phyloP scores from a whole-genome alignment of 2,797 vertebrate species.

The Smutsia gigantea region DNA sequence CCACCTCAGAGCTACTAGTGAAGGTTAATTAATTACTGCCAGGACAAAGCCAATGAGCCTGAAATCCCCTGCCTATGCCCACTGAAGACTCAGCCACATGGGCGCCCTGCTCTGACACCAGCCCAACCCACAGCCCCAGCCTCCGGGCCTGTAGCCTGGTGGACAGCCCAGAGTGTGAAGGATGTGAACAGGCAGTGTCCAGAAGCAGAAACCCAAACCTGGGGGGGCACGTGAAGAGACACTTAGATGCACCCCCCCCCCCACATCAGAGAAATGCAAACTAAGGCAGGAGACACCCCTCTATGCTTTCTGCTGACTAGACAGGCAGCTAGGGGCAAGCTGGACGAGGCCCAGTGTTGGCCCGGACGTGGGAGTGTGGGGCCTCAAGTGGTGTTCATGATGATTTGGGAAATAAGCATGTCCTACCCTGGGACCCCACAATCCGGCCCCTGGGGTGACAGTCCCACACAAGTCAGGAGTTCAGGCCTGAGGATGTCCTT shows the following conservation, averaged over 20 bases:
- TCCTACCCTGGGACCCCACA: neutral
- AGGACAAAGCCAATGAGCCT: neutral
- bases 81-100: neutral
- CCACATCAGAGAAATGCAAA: slow-evolving; percentile 26
- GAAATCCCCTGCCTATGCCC: neutral
- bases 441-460: neutral
- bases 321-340: neutral
- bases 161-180: neutral
- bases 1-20: neutral
- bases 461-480: neutral
- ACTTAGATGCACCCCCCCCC: neutral
- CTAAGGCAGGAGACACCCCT: neutral
- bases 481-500: neutral
- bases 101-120: neutral
- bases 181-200: neutral
- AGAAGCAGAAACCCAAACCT: neutral
- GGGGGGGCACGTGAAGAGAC: neutral
- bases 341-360: neutral
- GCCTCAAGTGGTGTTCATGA: rapidly evolving
- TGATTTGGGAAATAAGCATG: neutral
- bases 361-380: rapidly evolving
- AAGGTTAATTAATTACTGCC: neutral
- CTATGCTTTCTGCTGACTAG: neutral
- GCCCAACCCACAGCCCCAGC: neutral
- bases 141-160: neutral